Conservation (phyloP, 2,888 invertebrate species). For the Ceratothoa steindachneri region DNA sequence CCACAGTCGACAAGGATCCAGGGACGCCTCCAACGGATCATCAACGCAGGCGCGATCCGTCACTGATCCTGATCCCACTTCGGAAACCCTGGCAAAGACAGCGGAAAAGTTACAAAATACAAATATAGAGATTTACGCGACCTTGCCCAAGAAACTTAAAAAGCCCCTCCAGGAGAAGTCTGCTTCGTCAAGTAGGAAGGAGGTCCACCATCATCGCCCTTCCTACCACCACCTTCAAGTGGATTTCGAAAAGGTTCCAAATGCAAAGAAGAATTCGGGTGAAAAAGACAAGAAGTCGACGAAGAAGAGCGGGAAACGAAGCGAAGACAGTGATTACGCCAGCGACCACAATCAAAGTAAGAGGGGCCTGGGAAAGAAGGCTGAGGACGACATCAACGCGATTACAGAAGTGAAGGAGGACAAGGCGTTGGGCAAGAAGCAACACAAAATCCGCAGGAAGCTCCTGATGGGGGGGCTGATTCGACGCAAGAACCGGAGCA, state of each 20-base stretch:
- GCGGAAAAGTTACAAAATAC: conserved; percentile 42
- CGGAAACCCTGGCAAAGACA: conserved; percentile 44
- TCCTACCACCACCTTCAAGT: too few relatives aligned
- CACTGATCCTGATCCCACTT: conserved; percentile 30
- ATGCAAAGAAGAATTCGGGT: conserved; percentile 60
- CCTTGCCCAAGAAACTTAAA: conserved; percentile 73
- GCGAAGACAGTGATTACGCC: conserved; percentile 48
- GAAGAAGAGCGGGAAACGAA: conserved; percentile 35
- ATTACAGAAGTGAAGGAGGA: conserved; percentile 42
- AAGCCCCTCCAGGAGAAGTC: conserved; percentile 49
- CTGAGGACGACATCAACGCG: conserved; percentile 28
- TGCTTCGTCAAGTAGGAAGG: conserved; percentile 63
- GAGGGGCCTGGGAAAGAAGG: conserved; percentile 23
- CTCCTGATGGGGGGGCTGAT: conserved; percentile 84
- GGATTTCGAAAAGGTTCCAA: conserved; percentile 58
- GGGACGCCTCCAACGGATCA: conserved; percentile 53
- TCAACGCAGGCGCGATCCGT: conserved; percentile 23
- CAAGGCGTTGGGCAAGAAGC: conserved; percentile 64
- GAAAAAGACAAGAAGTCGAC: conserved; percentile 56
- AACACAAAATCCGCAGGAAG: conserved; percentile 82
- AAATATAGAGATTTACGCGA: conserved; percentile 85
- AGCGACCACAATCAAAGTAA: conserved; percentile 47
- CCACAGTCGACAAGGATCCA: conserved; percentile 64
- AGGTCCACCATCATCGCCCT: too few relatives aligned
- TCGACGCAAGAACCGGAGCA: conserved; percentile 79